Percentiles rank a stretch among this genome's conserved stretches.
These are phyloP conservation scores for Hirudinaria manillensis DNA, from an alignment of 2,888 invertebrate genomes.

Conservation along the genomic window DNA sequence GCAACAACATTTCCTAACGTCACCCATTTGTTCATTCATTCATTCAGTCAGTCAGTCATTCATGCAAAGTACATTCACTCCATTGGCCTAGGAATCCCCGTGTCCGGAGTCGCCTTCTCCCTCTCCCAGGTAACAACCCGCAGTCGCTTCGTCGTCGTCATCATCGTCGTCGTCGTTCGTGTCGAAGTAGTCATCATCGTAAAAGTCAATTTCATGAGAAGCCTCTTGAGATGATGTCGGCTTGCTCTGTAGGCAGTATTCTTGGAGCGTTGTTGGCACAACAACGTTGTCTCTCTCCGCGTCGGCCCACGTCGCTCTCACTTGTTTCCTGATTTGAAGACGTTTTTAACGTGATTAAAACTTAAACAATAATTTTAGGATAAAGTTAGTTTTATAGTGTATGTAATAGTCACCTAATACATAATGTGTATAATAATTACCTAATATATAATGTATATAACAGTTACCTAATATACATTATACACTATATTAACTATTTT, in stretches of 20 bases:
- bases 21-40: too few relatives aligned
- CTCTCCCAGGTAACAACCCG: constrained; percentile 13
- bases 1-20: too few relatives aligned
- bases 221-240: constrained; percentile 69
- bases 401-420: too few relatives aligned
- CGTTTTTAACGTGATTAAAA: constrained; percentile 19
- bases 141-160: constrained; percentile 9
- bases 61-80: too few relatives aligned
- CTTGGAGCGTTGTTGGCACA: constrained; percentile 93
- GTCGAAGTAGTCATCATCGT: constrained; percentile 63
- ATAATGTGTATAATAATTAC: too few relatives aligned
- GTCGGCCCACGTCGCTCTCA: constrained; percentile 84
- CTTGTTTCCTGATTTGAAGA: constrained; percentile 76
- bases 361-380: neutral
- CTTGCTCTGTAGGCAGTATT: constrained; percentile 80
- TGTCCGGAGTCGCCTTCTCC: constrained; percentile 16
- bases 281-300: constrained; percentile 93
- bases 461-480: too few relatives aligned
- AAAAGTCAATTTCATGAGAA: constrained; percentile 83
- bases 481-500: too few relatives aligned
- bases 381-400: too few relatives aligned
- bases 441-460: too few relatives aligned
- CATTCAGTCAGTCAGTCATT: too few relatives aligned
- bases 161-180: constrained; percentile 19
- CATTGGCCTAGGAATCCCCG: constrained; percentile 19